Base-by-base conservation (phyloP, 2,888 invertebrate genomes). In the Callosobruchus maculatus region DNA sequence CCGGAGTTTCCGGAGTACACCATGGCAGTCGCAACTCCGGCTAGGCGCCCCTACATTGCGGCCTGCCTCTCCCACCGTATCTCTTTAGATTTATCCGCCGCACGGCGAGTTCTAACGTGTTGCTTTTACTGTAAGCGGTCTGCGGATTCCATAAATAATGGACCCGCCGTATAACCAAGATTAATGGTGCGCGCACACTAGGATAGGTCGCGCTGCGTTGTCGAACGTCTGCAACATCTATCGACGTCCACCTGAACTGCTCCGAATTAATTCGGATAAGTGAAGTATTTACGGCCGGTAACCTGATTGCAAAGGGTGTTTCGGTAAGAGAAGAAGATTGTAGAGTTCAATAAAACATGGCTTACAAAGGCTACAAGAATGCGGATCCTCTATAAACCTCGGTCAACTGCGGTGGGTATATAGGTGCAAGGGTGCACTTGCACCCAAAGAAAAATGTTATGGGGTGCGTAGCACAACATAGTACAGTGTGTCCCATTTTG, bases 41-140 rank as follows among this genome's bases (percentile, higher is more conserved):
- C n/a, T n/a, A n/a, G 1, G 49, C 49, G 49, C 18, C 13, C 49
- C 13, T 49, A 18, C 49, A 13, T 49, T 49, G 49, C 49, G 49
- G 49, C 13, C 49, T 49, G 49, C 49, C 49, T 7, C 49, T 7
- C 9, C 13, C 9, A 49, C 49, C 49, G 49, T 49, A 49, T 49
- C 49, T 49, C 49, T 49, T 49, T 49, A 49, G 18, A 49, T 49
- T 49, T 49, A 49, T 49, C 49, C 49, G 49, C 49, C 49, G 13
- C 49, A 49, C 49, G 49, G 49, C 49, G 18, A 49, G 49, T 49
- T 49, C 74, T 75, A 75, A 73, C 75, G 75, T 75, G 75, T 77
- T 77, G 75, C 75, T 73, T 77, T 75, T 73, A 67, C 77, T 73
- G 68, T 73, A 70, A 77, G 73, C 75, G 74, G 49, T 76, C 74